These are phyloP conservation scores for Forbesichthys papilliferus DNA, from an alignment of 2,113 vertebrate genomes.

Conservation along the genomic window DNA sequence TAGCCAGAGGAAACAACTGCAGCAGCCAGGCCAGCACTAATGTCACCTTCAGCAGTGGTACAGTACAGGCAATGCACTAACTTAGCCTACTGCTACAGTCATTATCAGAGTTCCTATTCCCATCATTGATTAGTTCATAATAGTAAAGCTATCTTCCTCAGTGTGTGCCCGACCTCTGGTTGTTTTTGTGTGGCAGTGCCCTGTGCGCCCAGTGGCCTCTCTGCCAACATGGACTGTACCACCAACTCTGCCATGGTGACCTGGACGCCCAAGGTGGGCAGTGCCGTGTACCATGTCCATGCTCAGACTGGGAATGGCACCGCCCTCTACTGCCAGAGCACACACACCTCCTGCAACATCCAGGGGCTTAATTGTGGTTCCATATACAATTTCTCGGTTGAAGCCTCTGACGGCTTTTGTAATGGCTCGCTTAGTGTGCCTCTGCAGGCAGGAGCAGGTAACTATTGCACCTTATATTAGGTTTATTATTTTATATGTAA, in stretches of 20 bases:
- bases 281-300: constrained; percentile 53
- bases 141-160: too few relatives aligned
- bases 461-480: background rate
- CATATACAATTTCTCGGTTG: constrained; percentile 71
- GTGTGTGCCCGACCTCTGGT: background rate
- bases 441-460: constrained; percentile 71
- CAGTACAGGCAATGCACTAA: background rate
- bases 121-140: too few relatives aligned
- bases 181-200: constrained; percentile 62
- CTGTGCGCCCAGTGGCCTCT: constrained; percentile 63
- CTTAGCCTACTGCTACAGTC: background rate
- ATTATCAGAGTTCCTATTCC: background rate
- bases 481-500: background rate
- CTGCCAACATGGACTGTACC: constrained; percentile 60
- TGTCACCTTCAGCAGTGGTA: constrained; percentile 64
- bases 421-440: constrained; percentile 67
- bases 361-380: constrained; percentile 66
- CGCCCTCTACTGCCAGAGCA: constrained; percentile 51
- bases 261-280: constrained; percentile 62
- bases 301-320: constrained; percentile 41
- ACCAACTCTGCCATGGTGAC: constrained; percentile 60
- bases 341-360: constrained; percentile 56
- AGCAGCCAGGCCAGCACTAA: constrained; percentile 50
- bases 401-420: constrained; percentile 66
- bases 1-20: constrained; percentile 62